A percentile compares a stretch with the other conserved stretches of the same genome.
These are phyloP conservation scores for Sterrhoptilus dennistouni DNA, from an alignment of 2,113 vertebrate genomes.

Conservation along the genomic window DNA sequence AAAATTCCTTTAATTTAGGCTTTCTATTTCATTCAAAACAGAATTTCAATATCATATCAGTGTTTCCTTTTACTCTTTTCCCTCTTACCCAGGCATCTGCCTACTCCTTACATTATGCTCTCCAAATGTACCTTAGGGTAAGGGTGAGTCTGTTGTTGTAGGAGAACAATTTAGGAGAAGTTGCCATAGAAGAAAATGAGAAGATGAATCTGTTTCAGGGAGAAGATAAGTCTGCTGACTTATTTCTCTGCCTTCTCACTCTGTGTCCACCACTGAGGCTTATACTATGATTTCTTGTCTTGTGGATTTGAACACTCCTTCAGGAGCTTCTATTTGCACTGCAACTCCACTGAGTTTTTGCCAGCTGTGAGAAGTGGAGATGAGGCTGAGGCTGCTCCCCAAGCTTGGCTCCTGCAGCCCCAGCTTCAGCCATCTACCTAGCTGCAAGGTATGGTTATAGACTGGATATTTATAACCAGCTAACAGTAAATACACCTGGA, in stretches of 20 bases:
- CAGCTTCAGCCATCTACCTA: neutral
- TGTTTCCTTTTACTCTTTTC: neutral
- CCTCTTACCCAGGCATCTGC: neutral
- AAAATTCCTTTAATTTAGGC: neutral
- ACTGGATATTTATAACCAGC: neutral
- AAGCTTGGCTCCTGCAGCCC: neutral
- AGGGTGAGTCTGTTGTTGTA: neutral
- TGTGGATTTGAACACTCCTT: neutral
- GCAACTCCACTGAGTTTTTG: neutral
- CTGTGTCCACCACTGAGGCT: neutral
- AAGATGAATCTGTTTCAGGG: neutral
- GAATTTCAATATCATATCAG: neutral
- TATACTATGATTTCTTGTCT: neutral
- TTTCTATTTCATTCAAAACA: neutral
- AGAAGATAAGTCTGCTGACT: neutral
- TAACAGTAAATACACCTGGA: neutral
- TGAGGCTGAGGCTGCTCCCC: neutral
- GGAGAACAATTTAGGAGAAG: neutral
- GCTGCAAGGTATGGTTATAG: neutral
- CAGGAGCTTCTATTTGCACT: accelerated
- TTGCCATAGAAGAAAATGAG: neutral
- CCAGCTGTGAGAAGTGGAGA: neutral
- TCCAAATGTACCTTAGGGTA: neutral
- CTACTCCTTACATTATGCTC: neutral
- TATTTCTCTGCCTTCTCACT: neutral